These are phyloP conservation scores for Trematocara nigrifrons DNA, from an alignment of 2,113 vertebrate species.

Conservation along the genomic window DNA sequence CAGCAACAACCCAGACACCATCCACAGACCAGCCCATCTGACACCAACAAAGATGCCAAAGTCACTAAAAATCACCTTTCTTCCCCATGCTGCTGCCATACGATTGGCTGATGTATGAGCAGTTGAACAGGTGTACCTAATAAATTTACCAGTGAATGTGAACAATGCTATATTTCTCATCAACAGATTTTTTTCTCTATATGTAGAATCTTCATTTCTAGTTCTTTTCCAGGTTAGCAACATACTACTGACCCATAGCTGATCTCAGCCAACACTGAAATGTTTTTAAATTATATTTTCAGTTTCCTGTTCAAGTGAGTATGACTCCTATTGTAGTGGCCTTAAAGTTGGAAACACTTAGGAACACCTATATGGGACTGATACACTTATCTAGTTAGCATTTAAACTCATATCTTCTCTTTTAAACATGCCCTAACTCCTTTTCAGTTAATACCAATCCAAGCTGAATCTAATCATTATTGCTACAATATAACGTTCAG, in stretches of 20 bases:
- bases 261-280: not conserved
- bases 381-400: not conserved
- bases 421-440: not conserved
- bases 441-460: not conserved
- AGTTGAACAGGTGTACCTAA: not conserved
- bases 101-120: not conserved
- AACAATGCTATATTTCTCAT: not conserved
- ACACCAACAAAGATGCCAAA: not conserved
- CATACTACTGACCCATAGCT: not conserved
- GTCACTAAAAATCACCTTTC: not conserved
- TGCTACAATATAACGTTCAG: not conserved
- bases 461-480: not conserved
- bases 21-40: not conserved
- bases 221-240: not conserved
- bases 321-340: not conserved
- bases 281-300: not conserved
- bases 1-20: not conserved
- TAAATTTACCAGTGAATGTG: not conserved
- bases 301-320: not conserved
- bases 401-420: not conserved
- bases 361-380: not conserved
- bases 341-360: not conserved
- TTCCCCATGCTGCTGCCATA: not conserved
- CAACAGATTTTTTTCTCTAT: not conserved
- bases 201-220: not conserved